These are phyloP conservation scores for Hypomecis punctinalis DNA, from an alignment of 2,888 invertebrate species.

Conservation along the genomic window DNA sequence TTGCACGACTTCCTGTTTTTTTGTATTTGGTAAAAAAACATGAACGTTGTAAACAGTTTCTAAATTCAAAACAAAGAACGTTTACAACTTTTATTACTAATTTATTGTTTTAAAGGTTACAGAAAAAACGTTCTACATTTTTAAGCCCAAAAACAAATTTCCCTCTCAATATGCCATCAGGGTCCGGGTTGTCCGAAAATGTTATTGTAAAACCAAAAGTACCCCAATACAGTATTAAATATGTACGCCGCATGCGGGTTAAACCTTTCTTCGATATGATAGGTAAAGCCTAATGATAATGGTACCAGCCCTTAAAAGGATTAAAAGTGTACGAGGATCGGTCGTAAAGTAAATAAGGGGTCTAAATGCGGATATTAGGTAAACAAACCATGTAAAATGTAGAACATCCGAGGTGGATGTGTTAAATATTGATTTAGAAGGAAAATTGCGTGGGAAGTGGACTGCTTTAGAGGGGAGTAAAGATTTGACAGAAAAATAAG, in stretches of 20 bases:
- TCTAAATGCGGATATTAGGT: constrained; percentile 36
- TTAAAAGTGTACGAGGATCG: constrained; percentile 48
- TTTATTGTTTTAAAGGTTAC: not conserved
- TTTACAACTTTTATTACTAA: too few species aligned
- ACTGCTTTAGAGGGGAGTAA: too few species aligned
- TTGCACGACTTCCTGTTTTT: constrained; percentile 4
- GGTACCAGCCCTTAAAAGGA: constrained; percentile 51
- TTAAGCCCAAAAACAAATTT: not conserved
- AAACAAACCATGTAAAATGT: constrained; percentile 40
- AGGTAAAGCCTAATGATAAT: constrained; percentile 55
- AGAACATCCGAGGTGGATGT: constrained; percentile 14
- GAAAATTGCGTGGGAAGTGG: not conserved
- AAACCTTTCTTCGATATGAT: constrained; percentile 52
- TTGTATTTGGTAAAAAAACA: not conserved
- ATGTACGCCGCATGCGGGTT: constrained; percentile 33
- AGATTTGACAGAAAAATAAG: too few species aligned
- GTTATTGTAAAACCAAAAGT: constrained; percentile 29
- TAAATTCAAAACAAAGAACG: too few species aligned
- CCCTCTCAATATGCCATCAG: constrained; percentile 20
- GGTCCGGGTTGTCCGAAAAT: constrained; percentile 21
- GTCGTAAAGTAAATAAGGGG: constrained; percentile 40
- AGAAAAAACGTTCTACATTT: not conserved
- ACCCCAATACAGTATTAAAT: constrained; percentile 37
- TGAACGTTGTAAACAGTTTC: too few species aligned
- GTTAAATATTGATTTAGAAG: not conserved